phyloP scores from a whole-genome alignment of 1,140 invertebrate species.

The Philopotamus ludificatus region DNA sequence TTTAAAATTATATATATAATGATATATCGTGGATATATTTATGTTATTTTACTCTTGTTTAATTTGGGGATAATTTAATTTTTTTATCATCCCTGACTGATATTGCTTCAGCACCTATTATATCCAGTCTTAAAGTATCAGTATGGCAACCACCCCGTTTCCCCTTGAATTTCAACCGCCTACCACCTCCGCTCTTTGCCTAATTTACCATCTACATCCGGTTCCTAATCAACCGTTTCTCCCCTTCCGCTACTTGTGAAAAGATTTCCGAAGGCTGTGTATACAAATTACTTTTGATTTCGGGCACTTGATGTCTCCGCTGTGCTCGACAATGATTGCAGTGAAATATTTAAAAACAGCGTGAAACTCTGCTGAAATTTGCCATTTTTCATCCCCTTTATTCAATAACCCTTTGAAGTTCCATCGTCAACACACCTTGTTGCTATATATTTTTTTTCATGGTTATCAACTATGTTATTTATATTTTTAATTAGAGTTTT shows the following conservation, averaged over 20 bases:
- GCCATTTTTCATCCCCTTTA: conserved; percentile 23
- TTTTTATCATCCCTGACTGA: conserved; percentile 9
- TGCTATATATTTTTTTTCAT: not conserved
- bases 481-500: not conserved
- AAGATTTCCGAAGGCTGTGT: conserved; percentile 37
- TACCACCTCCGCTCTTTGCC: conserved; percentile 14
- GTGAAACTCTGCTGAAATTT: conserved; percentile 22
- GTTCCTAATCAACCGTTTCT: conserved; percentile 39
- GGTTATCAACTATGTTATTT: not conserved
- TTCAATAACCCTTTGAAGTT: conserved; percentile 34
- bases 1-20: not conserved
- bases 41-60: conserved; percentile 2
- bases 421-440: conserved; percentile 27
- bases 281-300: conserved; percentile 41
- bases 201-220: conserved; percentile 42
- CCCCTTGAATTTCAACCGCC: conserved; percentile 18
- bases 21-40: not conserved
- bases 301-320: conserved; percentile 13
- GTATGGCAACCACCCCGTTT: conserved; percentile 6
- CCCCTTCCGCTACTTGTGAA: conserved; percentile 30
- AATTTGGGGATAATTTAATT: not conserved
- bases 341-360: too few species aligned
- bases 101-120: conserved; percentile 13
- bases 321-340: too few species aligned
- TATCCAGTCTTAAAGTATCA: conserved; percentile 5